Base-by-base conservation (phyloP, 2,113 vertebrate genomes). In the Tamias sibiricus region DNA sequence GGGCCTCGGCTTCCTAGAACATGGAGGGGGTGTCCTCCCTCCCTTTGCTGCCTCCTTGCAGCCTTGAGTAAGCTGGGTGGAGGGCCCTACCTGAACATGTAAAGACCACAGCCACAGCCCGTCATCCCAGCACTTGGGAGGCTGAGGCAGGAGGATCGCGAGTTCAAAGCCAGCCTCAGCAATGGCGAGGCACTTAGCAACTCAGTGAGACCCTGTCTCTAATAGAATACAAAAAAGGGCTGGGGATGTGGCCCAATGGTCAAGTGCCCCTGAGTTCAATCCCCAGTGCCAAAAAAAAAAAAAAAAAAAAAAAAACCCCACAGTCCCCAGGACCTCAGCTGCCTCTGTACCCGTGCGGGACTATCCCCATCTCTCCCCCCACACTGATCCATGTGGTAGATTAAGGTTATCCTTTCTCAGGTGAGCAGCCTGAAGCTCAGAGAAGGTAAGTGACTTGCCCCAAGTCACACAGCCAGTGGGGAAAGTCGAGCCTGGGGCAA, bases 321-420 rank as follows among this genome's bases (percentile, higher is more conserved):
- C n/a, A n/a, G n/a, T n/a, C n/a, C n/a, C n/a, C n/a, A 40, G 52
- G 79, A 57, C 20, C 1, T 12, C 1, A 16, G 22, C 20, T 52
- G 69, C 3, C 26, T 12, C 66, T 35, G 28, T 42, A 35, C n/a
- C 47, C 42, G 14, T 32, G 3, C 49, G 49, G 2, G 17, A 4
- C 37, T 47, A 26, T 3, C 16, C 37, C 40, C 24, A 8, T 9
- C 59, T 8, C 8, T 1, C 8, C 24, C 19, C n/a, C 47, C 2
- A 7, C 49, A 2, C 35, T 0, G 8, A 7, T 42, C 54, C 20
- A 8, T 6, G 19, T 1, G 8, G 8, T 24, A 20, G 2, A 9
- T 4, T 20, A 13, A 14, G 59, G 42, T 19, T 35, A 1, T 42
- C 44, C 62, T 69, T n/a, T 66, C 75, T 54, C 62, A 14, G 75